A percentile compares a stretch with the other conserved stretches of the same genome.
These are phyloP conservation scores for Drosophila kokeensis DNA, from an alignment of 2,888 invertebrate genomes.

Conservation along the genomic window DNA sequence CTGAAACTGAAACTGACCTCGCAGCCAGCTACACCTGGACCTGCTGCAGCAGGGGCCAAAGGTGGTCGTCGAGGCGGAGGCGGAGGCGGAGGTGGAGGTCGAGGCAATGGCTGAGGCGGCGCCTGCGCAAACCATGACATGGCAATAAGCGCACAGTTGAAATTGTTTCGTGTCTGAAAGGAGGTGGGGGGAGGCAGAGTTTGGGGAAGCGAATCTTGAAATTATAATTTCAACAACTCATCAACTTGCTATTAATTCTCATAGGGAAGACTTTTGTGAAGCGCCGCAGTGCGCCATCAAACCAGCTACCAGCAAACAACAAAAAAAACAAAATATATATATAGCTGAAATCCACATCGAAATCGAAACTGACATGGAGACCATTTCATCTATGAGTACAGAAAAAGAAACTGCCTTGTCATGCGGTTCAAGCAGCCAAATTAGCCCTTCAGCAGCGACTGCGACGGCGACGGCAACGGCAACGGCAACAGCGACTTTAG, in stretches of 20 bases:
- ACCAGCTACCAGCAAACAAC: conserved; percentile 33
- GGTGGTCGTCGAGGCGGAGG: not conserved
- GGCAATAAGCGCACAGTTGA: conserved; percentile 35
- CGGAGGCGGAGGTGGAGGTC: not conserved
- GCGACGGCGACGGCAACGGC: not conserved
- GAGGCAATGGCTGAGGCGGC: conserved; percentile 47
- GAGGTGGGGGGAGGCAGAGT: not conserved
- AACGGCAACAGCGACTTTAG: conserved; percentile 1
- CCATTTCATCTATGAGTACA: conserved; percentile 19
- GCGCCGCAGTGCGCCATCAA: conserved; percentile 66
- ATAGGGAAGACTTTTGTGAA: conserved; percentile 40
- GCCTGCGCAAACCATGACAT: conserved; percentile 60
- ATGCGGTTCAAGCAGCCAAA: conserved; percentile 49
- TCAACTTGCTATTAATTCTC: conserved; percentile 78
- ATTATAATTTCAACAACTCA: conserved; percentile 81
- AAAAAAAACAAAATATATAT: conserved; percentile 2
- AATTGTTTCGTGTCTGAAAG: not conserved
- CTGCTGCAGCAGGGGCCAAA: conserved; percentile 1
- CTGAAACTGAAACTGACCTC: conserved; percentile 16
- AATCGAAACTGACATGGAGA: conserved; percentile 50
- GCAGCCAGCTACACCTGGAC: not conserved
- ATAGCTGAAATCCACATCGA: conserved; percentile 38
- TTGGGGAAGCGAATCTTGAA: conserved; percentile 26
- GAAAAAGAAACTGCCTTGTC: conserved; percentile 45
- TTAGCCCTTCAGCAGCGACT: conserved; percentile 17